phyloP scores from a whole-genome alignment of 1,140 invertebrate species.

The Palaemon carinicauda region DNA sequence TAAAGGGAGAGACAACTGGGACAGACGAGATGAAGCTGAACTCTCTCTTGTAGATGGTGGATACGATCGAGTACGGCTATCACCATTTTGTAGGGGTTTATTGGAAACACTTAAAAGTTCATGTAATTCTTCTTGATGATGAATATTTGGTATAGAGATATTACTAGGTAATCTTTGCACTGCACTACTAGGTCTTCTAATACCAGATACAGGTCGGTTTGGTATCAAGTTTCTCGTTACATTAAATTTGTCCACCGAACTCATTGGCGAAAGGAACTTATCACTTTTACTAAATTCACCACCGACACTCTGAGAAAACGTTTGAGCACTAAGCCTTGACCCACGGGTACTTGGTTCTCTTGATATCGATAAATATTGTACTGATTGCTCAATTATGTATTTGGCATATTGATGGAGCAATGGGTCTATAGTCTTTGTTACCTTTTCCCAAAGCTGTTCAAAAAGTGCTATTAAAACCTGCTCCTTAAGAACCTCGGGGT shows the following conservation, averaged over 20 bases:
- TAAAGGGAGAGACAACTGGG: conserved; percentile 32
- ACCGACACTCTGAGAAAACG: conserved; percentile 17
- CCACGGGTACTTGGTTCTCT: conserved; percentile 40
- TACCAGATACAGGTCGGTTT: conserved; percentile 3
- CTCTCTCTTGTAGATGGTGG: conserved; percentile 17
- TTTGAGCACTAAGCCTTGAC: conserved; percentile 14
- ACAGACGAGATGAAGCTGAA: conserved; percentile 16
- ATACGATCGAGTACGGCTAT: background rate
- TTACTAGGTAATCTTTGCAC: conserved; percentile 16
- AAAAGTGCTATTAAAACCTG: conserved; percentile 42
- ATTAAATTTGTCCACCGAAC: conserved; percentile 22
- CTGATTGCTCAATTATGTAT: conserved; percentile 47
- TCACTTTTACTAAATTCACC: conserved; percentile 9
- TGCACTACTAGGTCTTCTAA: conserved; percentile 25
- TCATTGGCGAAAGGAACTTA: background rate
- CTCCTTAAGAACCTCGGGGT: conserved; percentile 45
- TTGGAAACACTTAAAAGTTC: conserved; percentile 29
- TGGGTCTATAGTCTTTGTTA: conserved; percentile 39
- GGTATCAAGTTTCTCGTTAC: background rate
- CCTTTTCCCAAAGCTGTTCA: conserved; percentile 38
- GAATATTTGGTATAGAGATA: background rate
- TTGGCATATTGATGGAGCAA: conserved; percentile 47
- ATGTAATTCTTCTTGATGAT: conserved; percentile 28
- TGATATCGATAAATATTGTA: conserved; percentile 43
- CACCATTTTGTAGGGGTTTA: conserved; percentile 24